Evolutionary conservation across 1,140 invertebrate species (phyloP).

Genomic region (Monochamus saltuarius): DNA sequence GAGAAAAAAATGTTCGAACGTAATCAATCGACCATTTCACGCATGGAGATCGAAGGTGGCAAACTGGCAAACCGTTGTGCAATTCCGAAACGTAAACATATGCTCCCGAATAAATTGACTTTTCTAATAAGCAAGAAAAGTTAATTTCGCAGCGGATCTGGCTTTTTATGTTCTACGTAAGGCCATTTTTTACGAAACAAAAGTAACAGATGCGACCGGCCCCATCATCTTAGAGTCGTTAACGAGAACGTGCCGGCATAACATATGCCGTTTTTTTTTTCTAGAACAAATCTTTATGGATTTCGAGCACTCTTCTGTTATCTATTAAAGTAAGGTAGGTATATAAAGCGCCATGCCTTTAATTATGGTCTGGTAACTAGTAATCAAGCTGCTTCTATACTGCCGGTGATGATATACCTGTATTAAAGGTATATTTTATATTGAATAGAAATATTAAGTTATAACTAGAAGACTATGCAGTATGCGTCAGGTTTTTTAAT

Average conservation of each 20-base stretch:
- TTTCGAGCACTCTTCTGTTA: not conserved
- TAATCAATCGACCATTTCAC: not conserved
- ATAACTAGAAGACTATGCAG: too few species aligned
- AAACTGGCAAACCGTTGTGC: not conserved
- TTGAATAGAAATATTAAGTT: too few species aligned
- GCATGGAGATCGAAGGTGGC: not conserved
- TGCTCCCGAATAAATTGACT: slow-evolving; percentile 26
- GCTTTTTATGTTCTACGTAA: not conserved
- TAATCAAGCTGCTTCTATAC: too few species aligned
- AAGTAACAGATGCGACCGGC: slow-evolving; percentile 7
- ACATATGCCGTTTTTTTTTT: slow-evolving; percentile 12
- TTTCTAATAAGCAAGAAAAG: slow-evolving; percentile 18
- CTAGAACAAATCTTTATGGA: not conserved
- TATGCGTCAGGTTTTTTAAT: too few species aligned
- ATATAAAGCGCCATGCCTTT: too few species aligned
- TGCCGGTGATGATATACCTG: too few species aligned
- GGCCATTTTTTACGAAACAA: slow-evolving; percentile 9
- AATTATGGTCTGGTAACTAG: too few species aligned
- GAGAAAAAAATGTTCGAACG: too few species aligned
- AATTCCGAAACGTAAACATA: slow-evolving; percentile 17
- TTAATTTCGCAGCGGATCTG: slow-evolving; percentile 19
- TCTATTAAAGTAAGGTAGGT: not conserved
- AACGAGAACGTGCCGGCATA: slow-evolving; percentile 9
- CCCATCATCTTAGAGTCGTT: slow-evolving; percentile 5
- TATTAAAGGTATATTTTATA: too few species aligned